These are phyloP conservation scores for Psilopogon haemacephalus DNA, from an alignment of 2,113 vertebrate species.

Conservation along the genomic window DNA sequence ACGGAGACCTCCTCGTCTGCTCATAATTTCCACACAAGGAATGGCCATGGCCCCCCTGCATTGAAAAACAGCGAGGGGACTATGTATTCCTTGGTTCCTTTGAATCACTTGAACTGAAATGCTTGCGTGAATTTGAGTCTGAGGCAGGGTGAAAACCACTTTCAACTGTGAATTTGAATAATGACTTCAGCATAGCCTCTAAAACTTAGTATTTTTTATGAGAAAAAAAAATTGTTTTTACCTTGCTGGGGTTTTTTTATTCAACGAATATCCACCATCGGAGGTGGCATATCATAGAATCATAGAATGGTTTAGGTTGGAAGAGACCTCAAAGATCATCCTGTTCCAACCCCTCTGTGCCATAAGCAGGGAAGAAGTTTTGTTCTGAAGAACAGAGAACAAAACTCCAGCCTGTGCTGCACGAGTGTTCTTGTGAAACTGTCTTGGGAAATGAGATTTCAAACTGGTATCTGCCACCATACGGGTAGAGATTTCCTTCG, in stretches of 20 bases:
- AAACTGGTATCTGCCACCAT: neutral
- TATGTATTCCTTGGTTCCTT: constrained; percentile 78
- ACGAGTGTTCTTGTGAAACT: neutral
- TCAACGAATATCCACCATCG: neutral
- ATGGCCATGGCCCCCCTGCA: constrained; percentile 74
- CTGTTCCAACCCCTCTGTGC: no score
- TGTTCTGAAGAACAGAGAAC: neutral
- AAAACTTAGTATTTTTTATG: neutral
- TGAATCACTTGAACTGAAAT: constrained; percentile 71
- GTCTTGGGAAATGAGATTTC: neutral
- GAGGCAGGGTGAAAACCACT: neutral
- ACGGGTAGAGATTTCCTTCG: neutral
- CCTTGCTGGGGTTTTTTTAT: neutral
- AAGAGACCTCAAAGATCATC: no score
- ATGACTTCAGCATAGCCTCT: neutral
- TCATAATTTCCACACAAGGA: constrained; percentile 78
- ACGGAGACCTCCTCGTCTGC: constrained; percentile 86
- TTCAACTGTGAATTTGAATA: constrained; percentile 24
- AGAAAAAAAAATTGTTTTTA: neutral
- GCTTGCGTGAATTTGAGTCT: neutral
- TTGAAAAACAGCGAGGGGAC: constrained; percentile 77
- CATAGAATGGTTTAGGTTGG: no score
- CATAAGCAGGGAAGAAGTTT: no score
- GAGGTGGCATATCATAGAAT: neutral
- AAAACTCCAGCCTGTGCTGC: neutral